These are phyloP conservation scores for Eudyptes chrysolophus DNA, from an alignment of 2,113 vertebrate genomes.

Conservation along the genomic window DNA sequence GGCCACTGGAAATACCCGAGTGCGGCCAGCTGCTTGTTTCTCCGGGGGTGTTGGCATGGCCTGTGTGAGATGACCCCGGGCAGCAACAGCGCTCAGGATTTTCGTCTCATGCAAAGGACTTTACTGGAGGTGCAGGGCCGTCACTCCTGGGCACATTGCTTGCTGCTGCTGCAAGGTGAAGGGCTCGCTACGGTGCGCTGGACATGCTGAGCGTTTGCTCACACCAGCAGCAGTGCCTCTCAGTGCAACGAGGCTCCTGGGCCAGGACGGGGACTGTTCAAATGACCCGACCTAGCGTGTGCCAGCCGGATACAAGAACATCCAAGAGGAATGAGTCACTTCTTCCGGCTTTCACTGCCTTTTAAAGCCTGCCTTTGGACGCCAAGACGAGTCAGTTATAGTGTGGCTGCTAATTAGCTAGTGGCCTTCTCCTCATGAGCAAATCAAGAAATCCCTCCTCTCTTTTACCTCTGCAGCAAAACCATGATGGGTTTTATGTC, in stretches of 20 bases:
- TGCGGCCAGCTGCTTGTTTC: not conserved
- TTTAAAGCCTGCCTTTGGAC: not conserved
- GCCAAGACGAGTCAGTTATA: not conserved
- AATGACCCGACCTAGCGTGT: not conserved
- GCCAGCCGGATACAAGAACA: not conserved
- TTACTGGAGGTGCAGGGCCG: not conserved
- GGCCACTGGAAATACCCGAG: not conserved
- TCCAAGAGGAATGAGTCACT: constrained; percentile 37
- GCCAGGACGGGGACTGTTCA: not conserved
- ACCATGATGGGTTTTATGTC: not conserved
- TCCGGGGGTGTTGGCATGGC: not conserved
- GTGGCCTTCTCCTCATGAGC: not conserved
- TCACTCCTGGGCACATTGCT: not conserved
- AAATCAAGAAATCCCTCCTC: not conserved
- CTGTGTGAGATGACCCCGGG: not conserved
- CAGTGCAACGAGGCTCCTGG: not conserved
- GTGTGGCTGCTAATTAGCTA: not conserved
- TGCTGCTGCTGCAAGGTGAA: not conserved
- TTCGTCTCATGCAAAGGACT: not conserved
- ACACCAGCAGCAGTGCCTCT: not conserved
- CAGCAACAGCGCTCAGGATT: not conserved
- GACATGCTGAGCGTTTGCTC: accelerated
- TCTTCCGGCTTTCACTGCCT: constrained; percentile 49
- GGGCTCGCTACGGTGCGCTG: accelerated
- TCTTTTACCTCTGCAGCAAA: not conserved